A percentile compares a stretch with the other conserved stretches of the same genome.
phyloP scores from a whole-genome alignment of 2,797 vertebrate species.

The Tympanoctomys barrerae region DNA sequence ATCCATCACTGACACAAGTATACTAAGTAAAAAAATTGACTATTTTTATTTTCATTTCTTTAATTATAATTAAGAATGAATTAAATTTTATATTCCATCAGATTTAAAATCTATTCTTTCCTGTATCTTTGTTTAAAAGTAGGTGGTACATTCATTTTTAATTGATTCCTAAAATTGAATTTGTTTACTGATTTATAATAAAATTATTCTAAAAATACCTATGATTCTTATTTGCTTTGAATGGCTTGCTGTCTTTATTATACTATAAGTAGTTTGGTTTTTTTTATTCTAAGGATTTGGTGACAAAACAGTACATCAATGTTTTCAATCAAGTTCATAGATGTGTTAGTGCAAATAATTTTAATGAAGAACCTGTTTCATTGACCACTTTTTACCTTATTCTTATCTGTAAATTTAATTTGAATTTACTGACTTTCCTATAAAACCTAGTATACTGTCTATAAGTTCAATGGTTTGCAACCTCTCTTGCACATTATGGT shows the following conservation, averaged over 20 bases:
- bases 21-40: background rate
- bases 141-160: background rate
- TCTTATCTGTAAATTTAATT: constrained; percentile 30
- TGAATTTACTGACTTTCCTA: constrained; percentile 26
- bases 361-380: background rate
- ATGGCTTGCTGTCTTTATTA: constrained; percentile 49
- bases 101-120: background rate
- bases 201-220: background rate
- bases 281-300: background rate
- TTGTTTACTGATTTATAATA: background rate
- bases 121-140: background rate
- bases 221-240: constrained; percentile 31
- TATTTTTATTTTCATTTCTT: constrained; percentile 44
- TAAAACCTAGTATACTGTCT: background rate
- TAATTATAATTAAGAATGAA: background rate
- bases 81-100: background rate
- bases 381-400: background rate
- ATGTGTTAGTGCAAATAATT: background rate
- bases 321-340: constrained; percentile 24
- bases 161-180: constrained; percentile 19
- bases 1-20: background rate
- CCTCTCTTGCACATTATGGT: constrained; percentile 10
- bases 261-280: background rate
- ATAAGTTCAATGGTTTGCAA: constrained; percentile 55
- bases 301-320: background rate